These are phyloP conservation scores for Eilema caniola DNA, from an alignment of 2,888 invertebrate genomes.

Conservation along the genomic window DNA sequence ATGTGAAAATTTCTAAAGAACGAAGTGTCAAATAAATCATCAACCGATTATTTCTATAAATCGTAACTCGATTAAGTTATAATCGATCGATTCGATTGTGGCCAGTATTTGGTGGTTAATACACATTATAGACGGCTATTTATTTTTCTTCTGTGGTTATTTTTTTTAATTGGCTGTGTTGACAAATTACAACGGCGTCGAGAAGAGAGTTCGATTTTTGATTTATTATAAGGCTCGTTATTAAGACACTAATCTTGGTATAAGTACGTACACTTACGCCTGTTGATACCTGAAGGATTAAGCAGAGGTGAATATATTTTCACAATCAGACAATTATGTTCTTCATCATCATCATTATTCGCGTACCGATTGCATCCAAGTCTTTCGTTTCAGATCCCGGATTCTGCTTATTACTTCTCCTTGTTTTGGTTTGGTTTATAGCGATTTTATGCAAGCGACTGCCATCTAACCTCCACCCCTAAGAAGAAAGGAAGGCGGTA, in stretches of 20 bases:
- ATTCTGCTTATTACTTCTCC: too few relatives aligned
- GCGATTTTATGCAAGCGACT: too few relatives aligned
- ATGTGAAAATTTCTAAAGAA: conserved; percentile 35
- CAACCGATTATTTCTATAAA: conserved; percentile 86
- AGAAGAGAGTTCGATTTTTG: conserved; percentile 10
- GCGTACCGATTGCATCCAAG: too few relatives aligned
- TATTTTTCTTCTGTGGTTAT: conserved; percentile 49
- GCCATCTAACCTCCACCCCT: too few relatives aligned
- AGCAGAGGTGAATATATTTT: background rate
- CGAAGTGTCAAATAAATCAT: conserved; percentile 77
- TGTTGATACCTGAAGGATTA: background rate
- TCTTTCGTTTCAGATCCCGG: too few relatives aligned
- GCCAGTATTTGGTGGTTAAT: conserved; percentile 58
- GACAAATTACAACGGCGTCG: conserved; percentile 42
- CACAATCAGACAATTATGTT: too few relatives aligned
- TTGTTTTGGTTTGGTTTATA: too few relatives aligned
- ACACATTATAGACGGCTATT: conserved; percentile 50
- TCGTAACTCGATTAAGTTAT: conserved; percentile 85
- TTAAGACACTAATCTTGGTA: background rate
- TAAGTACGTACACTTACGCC: background rate
- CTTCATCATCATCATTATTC: too few relatives aligned
- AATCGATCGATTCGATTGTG: conserved; percentile 78
- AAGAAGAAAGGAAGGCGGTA: too few relatives aligned
- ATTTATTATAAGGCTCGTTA: conserved; percentile 14
- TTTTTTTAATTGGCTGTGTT: conserved; percentile 38